Evolutionary conservation across 30 jellyfish, hydroid and myxozoan genomes (phyloP).

Genomic region (Turritopsis dohrnii): DNA sequence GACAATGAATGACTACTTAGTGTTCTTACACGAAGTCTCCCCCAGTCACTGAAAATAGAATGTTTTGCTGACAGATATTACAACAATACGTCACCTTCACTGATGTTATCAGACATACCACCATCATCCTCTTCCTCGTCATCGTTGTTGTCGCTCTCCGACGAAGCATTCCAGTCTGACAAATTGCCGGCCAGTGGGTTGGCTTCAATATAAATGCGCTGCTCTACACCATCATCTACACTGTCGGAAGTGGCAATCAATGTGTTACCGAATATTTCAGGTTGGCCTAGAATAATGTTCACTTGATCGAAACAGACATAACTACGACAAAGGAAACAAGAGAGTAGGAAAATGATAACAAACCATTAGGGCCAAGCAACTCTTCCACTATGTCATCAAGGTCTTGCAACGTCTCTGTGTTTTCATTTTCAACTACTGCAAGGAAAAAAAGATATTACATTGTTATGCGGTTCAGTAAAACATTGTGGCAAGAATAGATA

Average conservation of each 20-base stretch:
- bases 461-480: too few relatives aligned
- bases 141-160: conserved; percentile 27
- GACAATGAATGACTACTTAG: too few relatives aligned
- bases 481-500: too few relatives aligned
- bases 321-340: not conserved
- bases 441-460: not conserved
- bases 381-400: conserved; percentile 45
- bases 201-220: conserved; percentile 15
- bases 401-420: not conserved
- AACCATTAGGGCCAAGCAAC: conserved; percentile 23
- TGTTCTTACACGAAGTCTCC: too few relatives aligned
- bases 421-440: not conserved
- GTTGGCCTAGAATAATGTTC: conserved; percentile 4
- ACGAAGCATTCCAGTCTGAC: conserved; percentile 21
- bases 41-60: too few relatives aligned
- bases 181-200: conserved; percentile 13
- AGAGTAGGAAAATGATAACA: not conserved
- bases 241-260: not conserved
- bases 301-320: not conserved
- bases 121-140: conserved; percentile 48
- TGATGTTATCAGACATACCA: conserved; percentile 11
- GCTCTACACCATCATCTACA: conserved; percentile 21
- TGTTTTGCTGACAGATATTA: too few relatives aligned
- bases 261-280: conserved; percentile 23
- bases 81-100: conserved; percentile 22